Evolutionary conservation across 2,113 vertebrate genomes (phyloP).

Genomic region (Ictalurus furcatus): DNA sequence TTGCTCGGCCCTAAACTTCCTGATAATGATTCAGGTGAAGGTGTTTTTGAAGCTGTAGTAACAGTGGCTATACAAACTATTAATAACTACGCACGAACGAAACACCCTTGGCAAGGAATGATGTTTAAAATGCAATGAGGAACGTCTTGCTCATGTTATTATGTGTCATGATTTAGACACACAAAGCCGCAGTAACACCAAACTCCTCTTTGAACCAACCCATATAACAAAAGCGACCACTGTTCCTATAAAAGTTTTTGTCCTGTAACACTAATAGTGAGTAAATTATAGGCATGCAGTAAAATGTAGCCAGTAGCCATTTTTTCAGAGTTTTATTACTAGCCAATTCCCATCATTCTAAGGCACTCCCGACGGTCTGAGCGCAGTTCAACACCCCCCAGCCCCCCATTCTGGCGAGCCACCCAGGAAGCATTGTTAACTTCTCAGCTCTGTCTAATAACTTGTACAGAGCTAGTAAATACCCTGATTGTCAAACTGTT

Average conservation of each 20-base stretch:
- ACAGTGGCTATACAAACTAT: background rate
- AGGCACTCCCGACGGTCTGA: background rate
- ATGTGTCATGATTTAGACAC: background rate
- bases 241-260: background rate
- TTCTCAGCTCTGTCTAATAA: background rate
- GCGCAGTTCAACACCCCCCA: background rate
- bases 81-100: background rate
- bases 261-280: background rate
- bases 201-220: background rate
- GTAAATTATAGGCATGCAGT: constrained; percentile 13
- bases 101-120: background rate
- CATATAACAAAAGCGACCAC: background rate
- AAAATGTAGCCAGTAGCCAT: background rate
- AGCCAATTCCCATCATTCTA: background rate
- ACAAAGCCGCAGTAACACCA: background rate
- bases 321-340: background rate
- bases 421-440: background rate
- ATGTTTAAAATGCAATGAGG: background rate
- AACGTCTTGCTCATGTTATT: background rate
- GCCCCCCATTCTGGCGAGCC: background rate
- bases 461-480: background rate
- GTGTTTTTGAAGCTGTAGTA: background rate
- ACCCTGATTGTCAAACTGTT: background rate
- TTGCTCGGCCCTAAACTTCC: background rate
- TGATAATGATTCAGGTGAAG: background rate